A percentile compares a stretch with the other conserved stretches of the same genome.
These are phyloP conservation scores for Cryptus armator DNA, from an alignment of 2,888 invertebrate genomes.

Conservation along the genomic window DNA sequence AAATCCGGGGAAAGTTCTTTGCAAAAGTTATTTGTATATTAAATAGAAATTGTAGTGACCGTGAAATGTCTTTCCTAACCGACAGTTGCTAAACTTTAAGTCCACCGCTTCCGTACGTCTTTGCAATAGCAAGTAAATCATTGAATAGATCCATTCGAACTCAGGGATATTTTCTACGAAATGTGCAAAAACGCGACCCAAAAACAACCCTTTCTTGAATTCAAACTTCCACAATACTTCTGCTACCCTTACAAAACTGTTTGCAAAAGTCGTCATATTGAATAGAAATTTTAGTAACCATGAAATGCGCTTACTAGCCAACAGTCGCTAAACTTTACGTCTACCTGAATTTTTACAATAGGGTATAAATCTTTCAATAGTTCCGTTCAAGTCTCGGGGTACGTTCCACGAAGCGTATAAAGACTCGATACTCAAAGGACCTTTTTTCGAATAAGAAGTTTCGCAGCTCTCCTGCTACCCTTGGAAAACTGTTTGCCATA, in stretches of 20 bases:
- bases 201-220: not conserved
- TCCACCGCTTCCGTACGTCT: too few species aligned
- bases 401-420: not conserved
- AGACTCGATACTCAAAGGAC: not conserved
- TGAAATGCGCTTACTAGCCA: not conserved
- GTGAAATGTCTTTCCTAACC: constrained; percentile 48
- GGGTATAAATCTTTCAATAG: not conserved
- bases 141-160: not conserved
- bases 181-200: not conserved
- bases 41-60: constrained; percentile 67
- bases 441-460: constrained; percentile 50
- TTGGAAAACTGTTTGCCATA: constrained; percentile 76
- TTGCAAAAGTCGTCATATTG: constrained; percentile 73
- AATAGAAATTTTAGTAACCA: constrained; percentile 1
- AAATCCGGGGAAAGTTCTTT: constrained; percentile 66
- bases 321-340: not conserved
- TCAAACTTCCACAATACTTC: constrained; percentile 64
- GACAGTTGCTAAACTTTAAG: not conserved
- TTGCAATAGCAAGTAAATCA: not conserved
- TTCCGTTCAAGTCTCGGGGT: not conserved
- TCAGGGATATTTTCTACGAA: not conserved
- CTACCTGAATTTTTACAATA: not conserved
- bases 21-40: constrained; percentile 69
- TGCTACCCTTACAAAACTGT: constrained; percentile 74
- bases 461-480: constrained; percentile 69